These are phyloP conservation scores for Patella depressa DNA, from an alignment of 2,888 invertebrate genomes.

Conservation along the genomic window DNA sequence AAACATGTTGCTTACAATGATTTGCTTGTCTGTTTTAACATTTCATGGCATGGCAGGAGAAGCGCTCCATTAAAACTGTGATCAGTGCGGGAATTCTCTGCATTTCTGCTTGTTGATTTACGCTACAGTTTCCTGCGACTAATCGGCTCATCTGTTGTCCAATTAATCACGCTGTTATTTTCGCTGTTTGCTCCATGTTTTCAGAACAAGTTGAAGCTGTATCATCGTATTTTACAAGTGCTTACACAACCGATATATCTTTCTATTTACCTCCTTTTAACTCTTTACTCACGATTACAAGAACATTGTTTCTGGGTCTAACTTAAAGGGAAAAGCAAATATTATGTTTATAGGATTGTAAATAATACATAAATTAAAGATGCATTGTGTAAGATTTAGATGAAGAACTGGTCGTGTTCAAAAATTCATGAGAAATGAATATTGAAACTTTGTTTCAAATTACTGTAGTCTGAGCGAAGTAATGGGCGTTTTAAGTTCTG, in stretches of 20 bases:
- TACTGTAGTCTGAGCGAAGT: no score
- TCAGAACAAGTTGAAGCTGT: slow-evolving; percentile 9
- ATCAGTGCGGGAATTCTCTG: slow-evolving; percentile 5
- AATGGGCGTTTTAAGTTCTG: no score
- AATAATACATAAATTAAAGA: no score
- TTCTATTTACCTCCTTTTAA: neutral
- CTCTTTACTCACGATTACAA: no score
- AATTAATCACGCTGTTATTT: slow-evolving; percentile 13
- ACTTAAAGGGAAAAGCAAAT: no score
- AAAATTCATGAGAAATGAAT: no score
- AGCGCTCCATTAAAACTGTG: slow-evolving; percentile 7
- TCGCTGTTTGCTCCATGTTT: slow-evolving; percentile 7
- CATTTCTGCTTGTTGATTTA: slow-evolving; percentile 12
- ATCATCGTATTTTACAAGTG: slow-evolving; percentile 13
- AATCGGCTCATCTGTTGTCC: slow-evolving; percentile 9
- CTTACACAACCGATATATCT: slow-evolving; percentile 10
- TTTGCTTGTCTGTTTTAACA: slow-evolving; percentile 5
- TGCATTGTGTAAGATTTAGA: no score
- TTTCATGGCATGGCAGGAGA: neutral
- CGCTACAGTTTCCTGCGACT: slow-evolving; percentile 5
- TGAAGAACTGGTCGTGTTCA: no score
- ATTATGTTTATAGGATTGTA: no score
- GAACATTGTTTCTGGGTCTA: no score
- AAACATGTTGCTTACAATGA: slow-evolving; percentile 10
- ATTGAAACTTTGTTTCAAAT: no score